Evolutionary conservation across 2,113 vertebrate species (phyloP).

Genomic region (Bagarius yarrelli): DNA sequence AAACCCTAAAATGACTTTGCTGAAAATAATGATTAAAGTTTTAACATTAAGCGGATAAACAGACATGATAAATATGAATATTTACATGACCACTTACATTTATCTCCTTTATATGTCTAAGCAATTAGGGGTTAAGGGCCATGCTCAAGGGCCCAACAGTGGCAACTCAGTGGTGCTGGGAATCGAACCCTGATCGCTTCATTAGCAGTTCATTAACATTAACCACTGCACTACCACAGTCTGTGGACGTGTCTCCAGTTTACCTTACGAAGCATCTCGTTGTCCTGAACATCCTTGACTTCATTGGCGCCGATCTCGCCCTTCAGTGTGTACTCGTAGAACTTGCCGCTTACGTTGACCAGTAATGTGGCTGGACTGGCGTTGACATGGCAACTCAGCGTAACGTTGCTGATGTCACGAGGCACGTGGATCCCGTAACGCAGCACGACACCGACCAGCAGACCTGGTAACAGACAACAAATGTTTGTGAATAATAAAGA

Average conservation of each 20-base stretch:
- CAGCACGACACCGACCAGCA: slow-evolving; percentile 89
- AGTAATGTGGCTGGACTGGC: slow-evolving; percentile 87
- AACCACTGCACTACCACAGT: too few species aligned
- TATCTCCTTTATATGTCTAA: too few species aligned
- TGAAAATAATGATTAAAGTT: too few species aligned
- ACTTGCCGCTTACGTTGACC: slow-evolving; percentile 90
- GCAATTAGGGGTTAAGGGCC: too few species aligned
- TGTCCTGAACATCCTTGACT: slow-evolving; percentile 83
- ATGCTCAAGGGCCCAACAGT: too few species aligned
- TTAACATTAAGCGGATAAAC: too few species aligned
- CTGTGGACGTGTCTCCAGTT: background rate
- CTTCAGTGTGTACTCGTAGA: slow-evolving; percentile 94
- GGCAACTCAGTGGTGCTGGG: too few species aligned
- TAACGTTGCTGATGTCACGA: slow-evolving; percentile 81
- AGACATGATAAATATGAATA: too few species aligned
- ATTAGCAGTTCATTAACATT: too few species aligned
- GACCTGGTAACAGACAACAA: slow-evolving; percentile 67
- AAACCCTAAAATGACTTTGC: background rate
- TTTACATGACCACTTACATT: too few species aligned
- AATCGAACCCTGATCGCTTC: too few species aligned
- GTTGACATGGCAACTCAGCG: slow-evolving; percentile 85
- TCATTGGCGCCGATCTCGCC: slow-evolving; percentile 83
- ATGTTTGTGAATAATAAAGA: background rate
- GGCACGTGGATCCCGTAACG: slow-evolving; percentile 92
- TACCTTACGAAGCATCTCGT: slow-evolving; percentile 98